Base-by-base conservation (phyloP, 2,797 vertebrate species). In the Anableps anableps region DNA sequence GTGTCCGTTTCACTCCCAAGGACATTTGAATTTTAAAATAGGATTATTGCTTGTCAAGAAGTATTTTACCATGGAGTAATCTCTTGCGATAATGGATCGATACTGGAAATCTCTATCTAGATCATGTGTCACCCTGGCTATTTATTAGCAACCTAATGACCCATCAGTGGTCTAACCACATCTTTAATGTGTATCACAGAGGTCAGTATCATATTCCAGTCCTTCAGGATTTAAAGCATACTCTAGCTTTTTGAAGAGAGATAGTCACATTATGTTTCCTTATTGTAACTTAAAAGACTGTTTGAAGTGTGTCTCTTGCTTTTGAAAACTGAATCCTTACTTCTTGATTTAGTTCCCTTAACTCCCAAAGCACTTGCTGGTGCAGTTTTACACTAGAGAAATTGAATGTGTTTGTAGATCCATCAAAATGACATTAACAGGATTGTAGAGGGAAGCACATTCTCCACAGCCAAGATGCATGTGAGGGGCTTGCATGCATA, bases 191-290 rank as follows among this genome's bases (percentile, higher is more conserved):
- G 80, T 84, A 83, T 81, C 75, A 87, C 76, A 86, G 79, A 80
- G 74, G 23, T 34, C 14, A 0, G 80, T 87, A 82, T 95, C 86
- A 70, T 77, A 74, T 94, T 93, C 85, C 88, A 85, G 71, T 76
- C 68, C 82, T 81, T 16, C 41, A 79, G 74, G 47, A 50, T 60
- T 41, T 82, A 79, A 48, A 80, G 76, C 34, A 38, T 9, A 13
- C 34, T 34, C 31, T 13, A 16, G 19, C 31, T 78, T 82, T 84
- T 87, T 85, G 78, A 90, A 87, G 66, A 74, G 80, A 73, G 84
- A 79, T 47, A 55, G 90, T 93, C 93, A 94, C 77, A 92, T 86
- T 88, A 83, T 74, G 21, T 88, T 86, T 86, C 76, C 87, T 77
- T 83, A 71, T 82, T 79, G 80, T 36, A 51, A 85, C 81, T 84